Evolutionary conservation across 2,797 vertebrate genomes (phyloP).

Genomic region (Molossus alvarezi): DNA sequence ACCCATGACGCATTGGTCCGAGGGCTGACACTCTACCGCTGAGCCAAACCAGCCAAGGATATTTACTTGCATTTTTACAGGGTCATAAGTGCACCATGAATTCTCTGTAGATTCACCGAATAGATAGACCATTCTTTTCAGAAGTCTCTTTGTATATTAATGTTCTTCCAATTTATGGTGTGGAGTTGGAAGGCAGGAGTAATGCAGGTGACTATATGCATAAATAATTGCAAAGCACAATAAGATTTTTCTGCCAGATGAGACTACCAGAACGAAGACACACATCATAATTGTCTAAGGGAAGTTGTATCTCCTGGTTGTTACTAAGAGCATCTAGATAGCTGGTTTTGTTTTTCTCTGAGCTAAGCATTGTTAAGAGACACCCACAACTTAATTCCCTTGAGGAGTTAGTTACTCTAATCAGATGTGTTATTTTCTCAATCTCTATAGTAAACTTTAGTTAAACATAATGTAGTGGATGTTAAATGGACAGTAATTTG

Average conservation of each 20-base stretch:
- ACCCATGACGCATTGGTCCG: too few species aligned
- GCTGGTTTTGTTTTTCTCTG: background rate
- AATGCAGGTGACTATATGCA: background rate
- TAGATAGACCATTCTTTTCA: background rate
- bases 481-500: conserved; percentile 63
- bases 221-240: background rate
- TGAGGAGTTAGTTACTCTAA: conserved; percentile 52
- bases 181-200: background rate
- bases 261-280: background rate
- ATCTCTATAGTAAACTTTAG: conserved; percentile 28
- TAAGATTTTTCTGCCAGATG: background rate
- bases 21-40: too few species aligned
- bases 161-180: background rate
- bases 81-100: background rate
- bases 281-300: background rate
- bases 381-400: conserved; percentile 66
- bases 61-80: background rate
- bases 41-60: too few species aligned
- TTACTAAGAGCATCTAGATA: background rate
- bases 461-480: conserved; percentile 61
- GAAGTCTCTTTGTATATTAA: background rate
- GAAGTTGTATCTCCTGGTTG: background rate
- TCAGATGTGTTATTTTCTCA: conserved; percentile 63
- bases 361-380: conserved; percentile 58
- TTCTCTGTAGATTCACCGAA: background rate